These are phyloP conservation scores for Verasper variegatus DNA, from an alignment of 2,113 vertebrate genomes.

Conservation along the genomic window DNA sequence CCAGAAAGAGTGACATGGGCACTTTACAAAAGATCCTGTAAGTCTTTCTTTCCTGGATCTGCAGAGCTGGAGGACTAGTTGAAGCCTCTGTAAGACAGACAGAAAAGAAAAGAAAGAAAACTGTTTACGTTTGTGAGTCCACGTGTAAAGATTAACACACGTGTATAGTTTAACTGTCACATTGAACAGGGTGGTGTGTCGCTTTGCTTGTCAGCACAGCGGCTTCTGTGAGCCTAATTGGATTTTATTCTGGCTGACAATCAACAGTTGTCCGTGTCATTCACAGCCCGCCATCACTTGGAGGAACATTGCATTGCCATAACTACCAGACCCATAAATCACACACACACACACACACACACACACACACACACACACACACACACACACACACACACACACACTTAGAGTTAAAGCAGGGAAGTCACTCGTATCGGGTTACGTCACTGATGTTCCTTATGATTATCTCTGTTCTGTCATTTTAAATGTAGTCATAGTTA, in stretches of 20 bases:
- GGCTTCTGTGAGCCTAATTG: slow-evolving; percentile 17
- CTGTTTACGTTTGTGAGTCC: neutral
- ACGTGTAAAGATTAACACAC: too few relatives aligned
- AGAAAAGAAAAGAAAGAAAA: neutral
- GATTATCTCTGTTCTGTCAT: too few relatives aligned
- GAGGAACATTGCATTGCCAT: too few relatives aligned
- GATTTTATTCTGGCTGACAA: slow-evolving; percentile 44
- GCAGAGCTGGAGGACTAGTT: neutral
- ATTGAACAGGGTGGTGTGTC: neutral
- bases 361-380: too few relatives aligned
- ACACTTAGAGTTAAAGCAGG: too few relatives aligned
- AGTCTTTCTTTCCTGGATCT: too few relatives aligned
- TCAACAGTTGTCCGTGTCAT: slow-evolving; percentile 16
- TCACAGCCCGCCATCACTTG: slow-evolving; percentile 30
- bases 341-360: too few relatives aligned
- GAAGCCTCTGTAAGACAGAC: slow-evolving; percentile 13
- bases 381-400: too few relatives aligned
- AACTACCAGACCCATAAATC: too few relatives aligned
- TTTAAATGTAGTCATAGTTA: too few relatives aligned
- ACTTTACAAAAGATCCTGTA: neutral
- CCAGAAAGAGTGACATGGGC: neutral
- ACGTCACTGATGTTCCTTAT: too few relatives aligned
- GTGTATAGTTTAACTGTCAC: neutral
- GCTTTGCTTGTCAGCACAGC: neutral
- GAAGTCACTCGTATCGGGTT: too few relatives aligned